A percentile compares a stretch with the other conserved stretches of the same genome.
phyloP scores from a whole-genome alignment of 2,888 invertebrate species.

The Hypomecis atomaria region DNA sequence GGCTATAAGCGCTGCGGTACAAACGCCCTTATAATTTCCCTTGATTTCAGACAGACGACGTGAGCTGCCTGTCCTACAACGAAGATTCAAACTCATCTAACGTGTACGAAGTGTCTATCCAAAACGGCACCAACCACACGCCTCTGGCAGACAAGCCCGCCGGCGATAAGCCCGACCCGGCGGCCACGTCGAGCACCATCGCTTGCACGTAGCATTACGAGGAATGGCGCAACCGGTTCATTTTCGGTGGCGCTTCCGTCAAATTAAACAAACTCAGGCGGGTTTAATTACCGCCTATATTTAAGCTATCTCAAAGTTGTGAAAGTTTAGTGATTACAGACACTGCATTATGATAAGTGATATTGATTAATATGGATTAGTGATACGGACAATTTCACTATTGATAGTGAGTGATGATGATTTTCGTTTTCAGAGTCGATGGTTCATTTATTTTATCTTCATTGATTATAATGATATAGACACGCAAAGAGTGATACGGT shows the following conservation, averaged over 20 bases:
- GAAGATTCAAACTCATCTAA: slow-evolving; percentile 80
- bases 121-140: slow-evolving; percentile 52
- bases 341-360: too few species aligned
- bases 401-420: not conserved
- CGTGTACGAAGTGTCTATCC: slow-evolving; percentile 70
- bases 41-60: slow-evolving; percentile 72
- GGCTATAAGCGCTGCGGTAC: slow-evolving; percentile 2
- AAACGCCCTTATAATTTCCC: slow-evolving; percentile 2
- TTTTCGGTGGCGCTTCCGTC: slow-evolving; percentile 65
- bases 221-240: slow-evolving; percentile 75
- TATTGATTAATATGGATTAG: slow-evolving; percentile 12
- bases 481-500: too few species aligned
- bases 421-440: too few species aligned
- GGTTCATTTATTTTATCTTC: too few species aligned
- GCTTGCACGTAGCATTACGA: slow-evolving; percentile 80
- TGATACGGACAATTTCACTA: slow-evolving; percentile 13
- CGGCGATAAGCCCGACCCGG: slow-evolving; percentile 52
- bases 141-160: slow-evolving; percentile 41
- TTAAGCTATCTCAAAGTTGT: too few species aligned
- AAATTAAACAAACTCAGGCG: slow-evolving; percentile 44
- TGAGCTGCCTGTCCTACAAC: slow-evolving; percentile 73
- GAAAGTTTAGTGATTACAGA: too few species aligned
- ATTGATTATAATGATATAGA: too few species aligned
- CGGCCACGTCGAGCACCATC: slow-evolving; percentile 66
- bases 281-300: slow-evolving; percentile 16